Conservation (phyloP, 2,797 vertebrate species). For the Sorex maritimensis region DNA sequence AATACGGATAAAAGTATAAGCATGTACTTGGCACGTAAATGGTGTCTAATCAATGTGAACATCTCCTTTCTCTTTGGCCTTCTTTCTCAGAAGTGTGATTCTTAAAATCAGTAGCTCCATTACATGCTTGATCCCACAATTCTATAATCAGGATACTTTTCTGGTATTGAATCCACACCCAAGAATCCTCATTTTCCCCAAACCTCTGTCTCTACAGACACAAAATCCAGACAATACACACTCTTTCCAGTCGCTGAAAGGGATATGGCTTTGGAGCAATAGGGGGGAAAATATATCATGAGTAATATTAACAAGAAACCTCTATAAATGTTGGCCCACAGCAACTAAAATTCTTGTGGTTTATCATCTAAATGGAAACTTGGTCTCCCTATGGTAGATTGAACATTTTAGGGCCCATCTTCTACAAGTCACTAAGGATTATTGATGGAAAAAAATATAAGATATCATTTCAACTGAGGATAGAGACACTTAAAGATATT, state of each 20-base stretch:
- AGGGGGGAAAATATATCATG: conserved; percentile 84
- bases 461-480: conserved; percentile 68
- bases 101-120: conserved; percentile 35
- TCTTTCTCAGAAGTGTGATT: conserved; percentile 40
- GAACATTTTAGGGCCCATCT: conserved; percentile 67
- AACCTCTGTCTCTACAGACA: conserved; percentile 67
- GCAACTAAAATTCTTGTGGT: conserved; percentile 79
- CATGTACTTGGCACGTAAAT: not conserved
- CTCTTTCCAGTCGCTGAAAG: conserved; percentile 83
- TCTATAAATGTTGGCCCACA: conserved; percentile 64
- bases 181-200: conserved; percentile 60
- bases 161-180: conserved; percentile 64
- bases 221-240: conserved; percentile 82
- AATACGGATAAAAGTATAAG: not conserved
- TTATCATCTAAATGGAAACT: conserved; percentile 82
- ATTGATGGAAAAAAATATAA: conserved; percentile 78
- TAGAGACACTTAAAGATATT: conserved; percentile 81
- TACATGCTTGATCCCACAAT: conserved; percentile 40
- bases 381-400: conserved; percentile 46
- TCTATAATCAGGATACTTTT: conserved; percentile 65
- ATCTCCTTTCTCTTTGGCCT: conserved; percentile 11
- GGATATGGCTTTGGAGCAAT: conserved; percentile 84
- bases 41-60: not conserved
- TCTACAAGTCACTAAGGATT: conserved; percentile 63
- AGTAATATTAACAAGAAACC: conserved; percentile 80